Base-by-base conservation (phyloP, 2,113 vertebrate genomes). In the Urocolius indicus region DNA sequence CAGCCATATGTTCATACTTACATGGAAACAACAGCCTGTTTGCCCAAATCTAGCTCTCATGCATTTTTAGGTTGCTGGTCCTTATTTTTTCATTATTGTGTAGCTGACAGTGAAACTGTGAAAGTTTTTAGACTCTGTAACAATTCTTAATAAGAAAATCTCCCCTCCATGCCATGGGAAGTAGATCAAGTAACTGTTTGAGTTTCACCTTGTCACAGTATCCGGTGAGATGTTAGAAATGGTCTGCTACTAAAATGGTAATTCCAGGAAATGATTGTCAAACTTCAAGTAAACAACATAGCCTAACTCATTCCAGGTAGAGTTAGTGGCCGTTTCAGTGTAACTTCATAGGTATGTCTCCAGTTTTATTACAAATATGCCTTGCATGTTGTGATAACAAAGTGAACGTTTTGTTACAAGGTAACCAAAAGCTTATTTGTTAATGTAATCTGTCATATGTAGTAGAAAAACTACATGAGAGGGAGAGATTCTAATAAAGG, bases 71-170 rank as follows among this genome's bases (percentile, higher is more conserved):
- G 11, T 71, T 71, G 41, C 23, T 34, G 36, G n/a, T 46, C 10
- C 38, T 65, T 2, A 0, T 5, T 76, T 62, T 80, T 59, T 18
- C 1, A 27, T 58, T 20, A 34, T 18, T 46, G 11, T 3, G 0
- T 65, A 85, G 61, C 16, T 84, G 20, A 27, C 2, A 1, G 30
- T 72, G 73, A 32, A 55, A 20, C 13, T 51, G 32, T 38, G 17
- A 12, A 43, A 20, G 46, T 71, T 68, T 7, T 15, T 29, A 55
- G 38, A 22, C 4, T 62, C 11, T 34, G 0, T 24, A 52, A 22
- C 6, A 45, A 29, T 32, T 52, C 16, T 45, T 61, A 38, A 3
- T 62, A 38, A 65, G 43, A 65, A 11, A 69, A 49, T 43, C 9
- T 91, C 17, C 6, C 5, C 29, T 68, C 26, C 15, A 26, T 69